Evolutionary conservation across 2,888 invertebrate species (phyloP).

Genomic region (Apantesis nais): DNA sequence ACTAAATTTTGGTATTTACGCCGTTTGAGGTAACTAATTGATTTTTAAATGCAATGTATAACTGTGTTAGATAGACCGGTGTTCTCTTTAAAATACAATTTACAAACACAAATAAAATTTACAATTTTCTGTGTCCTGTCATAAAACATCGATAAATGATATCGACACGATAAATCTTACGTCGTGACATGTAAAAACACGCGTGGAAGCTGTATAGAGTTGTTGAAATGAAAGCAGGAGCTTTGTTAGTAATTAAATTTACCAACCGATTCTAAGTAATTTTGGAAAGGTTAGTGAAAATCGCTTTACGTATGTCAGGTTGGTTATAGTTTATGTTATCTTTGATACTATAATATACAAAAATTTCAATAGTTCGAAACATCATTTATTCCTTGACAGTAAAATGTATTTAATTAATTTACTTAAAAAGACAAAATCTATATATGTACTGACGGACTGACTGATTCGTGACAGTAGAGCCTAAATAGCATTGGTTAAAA

Average conservation of each 20-base stretch:
- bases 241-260: slow-evolving; percentile 12
- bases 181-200: slow-evolving; percentile 7
- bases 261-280: slow-evolving; percentile 10
- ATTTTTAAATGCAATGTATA: too few relatives aligned
- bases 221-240: slow-evolving; percentile 9
- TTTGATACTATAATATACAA: not conserved
- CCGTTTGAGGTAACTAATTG: too few relatives aligned
- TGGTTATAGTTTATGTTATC: not conserved
- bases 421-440: too few relatives aligned
- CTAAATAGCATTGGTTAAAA: too few relatives aligned
- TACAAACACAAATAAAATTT: too few relatives aligned
- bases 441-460: too few relatives aligned
- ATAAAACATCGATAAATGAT: not conserved
- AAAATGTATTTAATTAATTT: too few relatives aligned
- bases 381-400: too few relatives aligned
- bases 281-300: not conserved
- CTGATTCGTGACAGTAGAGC: too few relatives aligned
- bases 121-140: not conserved
- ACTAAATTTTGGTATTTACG: too few relatives aligned
- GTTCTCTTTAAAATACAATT: too few relatives aligned
- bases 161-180: not conserved
- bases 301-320: not conserved
- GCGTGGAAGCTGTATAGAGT: not conserved
- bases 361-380: not conserved
- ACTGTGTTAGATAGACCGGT: too few relatives aligned